phyloP scores from a whole-genome alignment of 2,113 vertebrate genomes.

The Asarcornis scutulata region DNA sequence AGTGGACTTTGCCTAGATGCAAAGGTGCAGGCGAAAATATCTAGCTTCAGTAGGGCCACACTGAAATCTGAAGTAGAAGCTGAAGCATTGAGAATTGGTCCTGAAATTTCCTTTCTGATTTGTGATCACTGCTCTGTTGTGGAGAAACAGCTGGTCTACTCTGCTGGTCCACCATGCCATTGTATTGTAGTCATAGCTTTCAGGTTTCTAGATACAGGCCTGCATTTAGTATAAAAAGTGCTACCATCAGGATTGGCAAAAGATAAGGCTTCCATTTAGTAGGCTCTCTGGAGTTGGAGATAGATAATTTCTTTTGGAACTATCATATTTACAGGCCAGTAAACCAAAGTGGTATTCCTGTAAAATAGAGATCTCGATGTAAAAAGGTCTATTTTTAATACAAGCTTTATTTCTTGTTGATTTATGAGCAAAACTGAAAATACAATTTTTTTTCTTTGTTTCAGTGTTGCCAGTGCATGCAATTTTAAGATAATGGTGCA shows the following conservation, averaged over 20 bases:
- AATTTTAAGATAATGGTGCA: background rate
- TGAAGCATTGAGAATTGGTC: background rate
- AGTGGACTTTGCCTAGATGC: background rate
- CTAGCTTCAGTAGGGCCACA: background rate
- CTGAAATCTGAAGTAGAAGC: background rate
- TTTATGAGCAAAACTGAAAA: slow-evolving; percentile 6
- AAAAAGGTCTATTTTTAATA: background rate
- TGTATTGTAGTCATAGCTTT: background rate
- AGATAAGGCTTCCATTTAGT: background rate
- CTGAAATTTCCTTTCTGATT: background rate
- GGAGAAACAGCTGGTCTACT: background rate
- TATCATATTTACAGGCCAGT: background rate
- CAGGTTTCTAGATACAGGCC: background rate
- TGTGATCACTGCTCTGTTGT: background rate
- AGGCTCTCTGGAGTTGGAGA: background rate
- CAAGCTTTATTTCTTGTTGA: background rate
- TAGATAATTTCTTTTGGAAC: background rate
- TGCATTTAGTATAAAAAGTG: background rate
- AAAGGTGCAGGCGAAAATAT: background rate
- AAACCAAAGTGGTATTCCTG: background rate
- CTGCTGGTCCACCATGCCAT: background rate
- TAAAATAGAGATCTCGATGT: background rate
- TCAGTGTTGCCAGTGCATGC: background rate
- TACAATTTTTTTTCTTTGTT: background rate
- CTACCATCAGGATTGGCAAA: background rate